phyloP scores from a whole-genome alignment of 2,113 vertebrate species.

The Saguinus imperator region DNA sequence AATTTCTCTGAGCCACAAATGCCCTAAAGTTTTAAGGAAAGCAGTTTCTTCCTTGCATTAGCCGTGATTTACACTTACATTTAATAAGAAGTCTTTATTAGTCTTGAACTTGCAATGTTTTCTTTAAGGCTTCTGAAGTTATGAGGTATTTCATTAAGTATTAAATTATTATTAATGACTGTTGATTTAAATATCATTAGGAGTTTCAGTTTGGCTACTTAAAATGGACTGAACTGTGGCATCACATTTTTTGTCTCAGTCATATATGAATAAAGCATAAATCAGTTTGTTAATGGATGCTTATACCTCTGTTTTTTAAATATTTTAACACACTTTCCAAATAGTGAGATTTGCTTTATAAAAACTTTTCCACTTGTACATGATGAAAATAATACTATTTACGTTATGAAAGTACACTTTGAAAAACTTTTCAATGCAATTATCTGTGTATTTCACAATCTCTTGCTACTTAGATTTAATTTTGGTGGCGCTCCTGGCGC shows the following conservation, averaged over 20 bases:
- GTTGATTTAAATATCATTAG: not conserved
- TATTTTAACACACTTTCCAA: constrained; percentile 1
- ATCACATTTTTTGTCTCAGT: not conserved
- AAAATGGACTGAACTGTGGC: not conserved
- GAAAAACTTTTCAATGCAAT: not conserved
- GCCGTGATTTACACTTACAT: not conserved
- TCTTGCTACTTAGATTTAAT: not conserved
- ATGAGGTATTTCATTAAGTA: not conserved
- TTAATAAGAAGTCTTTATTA: not conserved
- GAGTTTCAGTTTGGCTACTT: not conserved
- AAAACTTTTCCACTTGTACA: not conserved
- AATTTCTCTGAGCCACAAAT: not conserved
- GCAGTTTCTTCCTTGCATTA: not conserved
- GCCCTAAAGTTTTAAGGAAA: not conserved
- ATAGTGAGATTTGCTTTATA: not conserved
- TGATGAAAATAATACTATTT: not conserved
- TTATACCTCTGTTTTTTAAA: not conserved
- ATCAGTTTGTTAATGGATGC: not conserved
- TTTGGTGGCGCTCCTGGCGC: not conserved
- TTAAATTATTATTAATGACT: not conserved
- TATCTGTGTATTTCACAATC: not conserved
- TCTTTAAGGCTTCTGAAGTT: not conserved
- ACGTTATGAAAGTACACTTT: not conserved
- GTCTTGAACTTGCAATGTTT: not conserved
- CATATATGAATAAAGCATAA: not conserved